A percentile compares a stretch with the other conserved stretches of the same genome.
Conservation (phyloP, 2,113 vertebrate species). For the Morone chrysops region DNA sequence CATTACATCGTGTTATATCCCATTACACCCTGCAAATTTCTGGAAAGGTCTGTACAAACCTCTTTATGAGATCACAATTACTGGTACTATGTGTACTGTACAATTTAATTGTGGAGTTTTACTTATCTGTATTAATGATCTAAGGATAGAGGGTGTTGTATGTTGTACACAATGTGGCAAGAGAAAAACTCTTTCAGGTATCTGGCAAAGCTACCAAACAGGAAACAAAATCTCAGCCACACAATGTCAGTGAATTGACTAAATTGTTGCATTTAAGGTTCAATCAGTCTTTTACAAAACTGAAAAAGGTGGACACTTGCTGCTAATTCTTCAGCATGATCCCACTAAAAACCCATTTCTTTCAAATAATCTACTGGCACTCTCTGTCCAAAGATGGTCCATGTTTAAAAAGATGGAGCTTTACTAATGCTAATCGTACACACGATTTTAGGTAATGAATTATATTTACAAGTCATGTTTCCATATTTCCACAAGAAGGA, state of each 20-base stretch:
- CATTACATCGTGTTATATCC: not conserved
- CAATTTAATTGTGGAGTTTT: not conserved
- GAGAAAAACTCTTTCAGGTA: conserved; percentile 24
- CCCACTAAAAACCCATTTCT: no score
- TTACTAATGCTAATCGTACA: not conserved
- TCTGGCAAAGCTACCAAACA: conserved; percentile 18
- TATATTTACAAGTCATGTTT: not conserved
- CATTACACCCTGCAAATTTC: not conserved
- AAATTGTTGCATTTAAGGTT: not conserved
- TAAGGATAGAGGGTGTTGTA: not conserved
- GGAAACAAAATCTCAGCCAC: not conserved
- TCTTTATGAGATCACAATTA: not conserved
- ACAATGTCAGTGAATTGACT: not conserved
- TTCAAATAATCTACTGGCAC: no score
- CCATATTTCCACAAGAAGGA: not conserved
- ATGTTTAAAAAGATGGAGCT: not conserved
- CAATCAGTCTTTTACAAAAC: not conserved
- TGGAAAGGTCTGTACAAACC: not conserved
- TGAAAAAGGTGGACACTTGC: not conserved
- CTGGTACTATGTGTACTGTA: not conserved
- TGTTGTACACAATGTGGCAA: not conserved
- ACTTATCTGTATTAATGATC: not conserved
- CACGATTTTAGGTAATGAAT: not conserved
- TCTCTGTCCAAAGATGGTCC: not conserved
- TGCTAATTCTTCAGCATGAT: no score